These are phyloP conservation scores for Axea sp. DNA, from an alignment of 2,888 invertebrate genomes.

Conservation along the genomic window DNA sequence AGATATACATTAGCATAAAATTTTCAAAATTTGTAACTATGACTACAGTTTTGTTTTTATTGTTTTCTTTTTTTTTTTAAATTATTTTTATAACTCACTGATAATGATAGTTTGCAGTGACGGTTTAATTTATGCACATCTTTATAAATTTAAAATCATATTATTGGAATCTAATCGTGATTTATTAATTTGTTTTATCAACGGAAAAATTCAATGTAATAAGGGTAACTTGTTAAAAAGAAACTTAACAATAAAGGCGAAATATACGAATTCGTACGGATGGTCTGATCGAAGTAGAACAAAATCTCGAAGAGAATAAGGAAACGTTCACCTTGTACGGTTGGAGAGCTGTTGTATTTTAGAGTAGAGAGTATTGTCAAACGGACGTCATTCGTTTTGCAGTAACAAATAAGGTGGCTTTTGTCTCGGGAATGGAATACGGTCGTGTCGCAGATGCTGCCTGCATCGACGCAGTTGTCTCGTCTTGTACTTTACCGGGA, in stretches of 20 bases:
- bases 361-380: conserved; percentile 47
- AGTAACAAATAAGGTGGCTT: conserved; percentile 58
- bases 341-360: conserved; percentile 51
- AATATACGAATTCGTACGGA: conserved; percentile 3
- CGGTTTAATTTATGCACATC: no score
- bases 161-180: no score
- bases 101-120: no score
- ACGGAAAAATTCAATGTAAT: no score
- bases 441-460: conserved; percentile 65
- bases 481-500: conserved; percentile 53
- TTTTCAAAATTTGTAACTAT: no score
- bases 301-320: conserved; percentile 13
- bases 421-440: conserved; percentile 60
- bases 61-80: no score
- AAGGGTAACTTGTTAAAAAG: no score
- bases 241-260: conserved; percentile 11
- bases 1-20: no score
- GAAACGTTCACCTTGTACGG: conserved; percentile 25
- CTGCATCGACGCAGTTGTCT: conserved; percentile 54
- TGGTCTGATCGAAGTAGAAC: conserved; percentile 15
- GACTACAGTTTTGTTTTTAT: no score
- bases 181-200: no score
- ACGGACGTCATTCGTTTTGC: conserved; percentile 61
- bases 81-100: no score
- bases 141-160: no score